A percentile compares a stretch with the other conserved stretches of the same genome.
These are phyloP conservation scores for Athalia cordata DNA, from an alignment of 2,888 invertebrate genomes.

Conservation along the genomic window DNA sequence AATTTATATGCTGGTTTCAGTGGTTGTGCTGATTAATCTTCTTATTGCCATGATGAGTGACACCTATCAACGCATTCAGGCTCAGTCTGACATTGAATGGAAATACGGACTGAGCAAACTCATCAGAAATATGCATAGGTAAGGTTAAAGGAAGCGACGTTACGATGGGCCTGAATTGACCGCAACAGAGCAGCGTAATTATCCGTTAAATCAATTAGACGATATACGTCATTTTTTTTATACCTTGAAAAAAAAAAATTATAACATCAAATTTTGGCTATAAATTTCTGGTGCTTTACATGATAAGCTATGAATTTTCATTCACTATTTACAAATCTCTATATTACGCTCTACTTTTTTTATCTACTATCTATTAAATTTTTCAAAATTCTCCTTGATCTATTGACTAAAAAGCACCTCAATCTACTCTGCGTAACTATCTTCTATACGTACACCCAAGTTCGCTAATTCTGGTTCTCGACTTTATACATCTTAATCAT, in stretches of 20 bases:
- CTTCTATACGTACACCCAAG: too few relatives aligned
- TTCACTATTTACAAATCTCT: too few relatives aligned
- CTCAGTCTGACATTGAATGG: conserved; percentile 99
- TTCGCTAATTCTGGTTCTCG: too few relatives aligned
- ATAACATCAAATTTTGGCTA: too few relatives aligned
- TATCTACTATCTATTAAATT: too few relatives aligned
- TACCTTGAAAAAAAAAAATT: neutral
- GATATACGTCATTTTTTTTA: neutral
- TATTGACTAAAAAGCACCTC: too few relatives aligned
- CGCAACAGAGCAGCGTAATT: conserved; percentile 23
- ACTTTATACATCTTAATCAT: too few relatives aligned
- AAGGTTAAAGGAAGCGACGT: conserved; percentile 47
- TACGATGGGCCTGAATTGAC: neutral
- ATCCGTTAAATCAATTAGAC: conserved; percentile 18
- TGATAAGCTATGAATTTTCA: neutral
- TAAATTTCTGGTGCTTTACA: neutral
- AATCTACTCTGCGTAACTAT: too few relatives aligned
- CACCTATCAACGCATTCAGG: conserved; percentile 99
- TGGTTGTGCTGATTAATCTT: conserved; percentile 98
- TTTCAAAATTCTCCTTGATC: too few relatives aligned
- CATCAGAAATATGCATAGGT: conserved; percentile 96
- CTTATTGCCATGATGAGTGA: conserved; percentile 99
- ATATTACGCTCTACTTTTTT: too few relatives aligned
- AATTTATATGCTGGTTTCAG: conserved; percentile 98
- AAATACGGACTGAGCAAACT: conserved; percentile 99